phyloP scores from a whole-genome alignment of 2,888 invertebrate species.

The Drosophila atripex region DNA sequence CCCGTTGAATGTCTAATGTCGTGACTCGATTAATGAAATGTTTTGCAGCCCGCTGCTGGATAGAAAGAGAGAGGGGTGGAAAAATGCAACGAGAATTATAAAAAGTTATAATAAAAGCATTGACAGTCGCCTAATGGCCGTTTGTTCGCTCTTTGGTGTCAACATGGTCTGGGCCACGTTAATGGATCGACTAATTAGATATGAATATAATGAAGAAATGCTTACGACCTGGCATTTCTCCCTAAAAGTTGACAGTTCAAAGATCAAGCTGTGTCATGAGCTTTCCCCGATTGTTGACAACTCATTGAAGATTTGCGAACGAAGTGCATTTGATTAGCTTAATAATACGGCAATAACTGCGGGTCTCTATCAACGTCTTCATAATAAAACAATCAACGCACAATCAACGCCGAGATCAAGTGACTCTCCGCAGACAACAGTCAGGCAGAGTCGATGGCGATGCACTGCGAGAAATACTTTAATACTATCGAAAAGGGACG shows the following conservation, averaged over 20 bases:
- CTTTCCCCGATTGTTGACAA: slow-evolving; percentile 58
- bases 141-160: slow-evolving; percentile 62
- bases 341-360: slow-evolving; percentile 65
- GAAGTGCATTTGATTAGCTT: slow-evolving; percentile 66
- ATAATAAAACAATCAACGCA: slow-evolving; percentile 79
- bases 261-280: slow-evolving; percentile 8
- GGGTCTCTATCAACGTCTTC: slow-evolving; percentile 71
- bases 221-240: slow-evolving; percentile 2
- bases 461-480: slow-evolving; percentile 19
- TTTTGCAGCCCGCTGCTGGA: slow-evolving; percentile 49
- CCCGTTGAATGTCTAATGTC: slow-evolving; percentile 78
- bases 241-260: slow-evolving; percentile 27
- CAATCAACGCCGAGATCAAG: slow-evolving; percentile 74
- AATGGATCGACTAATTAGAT: slow-evolving; percentile 71
- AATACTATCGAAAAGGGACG: not conserved
- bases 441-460: not conserved
- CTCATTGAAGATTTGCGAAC: slow-evolving; percentile 37
- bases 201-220: slow-evolving; percentile 17
- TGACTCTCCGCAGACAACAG: slow-evolving; percentile 71
- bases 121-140: slow-evolving; percentile 75
- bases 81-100: slow-evolving; percentile 77
- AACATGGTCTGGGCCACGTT: slow-evolving; percentile 63
- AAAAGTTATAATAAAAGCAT: slow-evolving; percentile 76
- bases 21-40: slow-evolving; percentile 78
- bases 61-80: slow-evolving; percentile 33